Evolutionary conservation across 2,113 vertebrate genomes (phyloP), one percentile per base, ranked within the genome.

Genomic region (Gadus chalcogrammus): DNA sequence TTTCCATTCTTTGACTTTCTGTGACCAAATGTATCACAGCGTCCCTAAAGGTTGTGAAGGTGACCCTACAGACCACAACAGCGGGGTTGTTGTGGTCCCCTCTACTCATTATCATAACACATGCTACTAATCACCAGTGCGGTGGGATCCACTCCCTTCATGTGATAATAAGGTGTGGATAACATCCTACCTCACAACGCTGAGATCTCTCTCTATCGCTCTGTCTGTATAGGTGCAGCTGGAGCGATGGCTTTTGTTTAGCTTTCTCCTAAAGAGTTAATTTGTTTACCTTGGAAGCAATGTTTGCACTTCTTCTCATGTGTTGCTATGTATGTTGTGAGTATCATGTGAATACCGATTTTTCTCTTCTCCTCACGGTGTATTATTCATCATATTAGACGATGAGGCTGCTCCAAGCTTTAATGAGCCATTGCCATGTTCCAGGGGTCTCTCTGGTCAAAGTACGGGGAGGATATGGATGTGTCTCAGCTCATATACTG

Each of bases 101-200:
- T 2, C 31, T 35, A 5, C 31, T 35, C 31, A 35, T 35, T 35
- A 35, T 35, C 31, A 35, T 35, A 35, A 55, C 53, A 55, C 53
- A 55, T 55, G 53, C 16, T 55, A 16, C 53, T 55, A 55, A 55
- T 55, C 3, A 13, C 31, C 31, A 5, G 31, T 2, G 31, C 31
- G 31, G 2, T 35, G 31, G 31, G 31, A 35, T 35, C 31, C 31
- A 35, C 31, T 35, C 31, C 31, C 31, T 35, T 65, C 64, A 75
- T 59, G 55, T 42, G 67, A 64, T 75, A 75, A 73, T 68, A 73
- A 63, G 60, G 65, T 68, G 65, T 15, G 62, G 66, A 73, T 52
- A 35, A 35, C 31, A 4, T 35, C 31, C 31, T 35, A 2, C 31
- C 31, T 35, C 31, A 35, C 31, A 35, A 3, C 31, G 31, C 31